Conservation (phyloP, 2,113 vertebrate species). For the Perccottus glenii region DNA sequence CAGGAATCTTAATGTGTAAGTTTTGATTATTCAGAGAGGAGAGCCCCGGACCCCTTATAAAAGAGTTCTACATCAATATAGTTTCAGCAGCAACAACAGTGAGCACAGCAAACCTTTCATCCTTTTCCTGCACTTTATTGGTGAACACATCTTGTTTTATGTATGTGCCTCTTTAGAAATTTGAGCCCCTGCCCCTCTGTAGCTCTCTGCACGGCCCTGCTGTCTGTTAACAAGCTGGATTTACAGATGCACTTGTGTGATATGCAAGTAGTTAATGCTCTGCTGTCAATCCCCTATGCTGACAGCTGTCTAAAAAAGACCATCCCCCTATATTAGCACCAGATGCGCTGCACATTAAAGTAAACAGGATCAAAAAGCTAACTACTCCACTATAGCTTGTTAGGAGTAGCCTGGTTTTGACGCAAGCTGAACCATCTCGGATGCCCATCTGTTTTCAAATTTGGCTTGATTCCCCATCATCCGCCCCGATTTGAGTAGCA, state of each 20-base stretch:
- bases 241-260: conserved; percentile 63
- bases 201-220: neutral
- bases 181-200: too few relatives aligned
- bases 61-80: too few relatives aligned
- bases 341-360: conserved; percentile 66
- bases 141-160: too few relatives aligned
- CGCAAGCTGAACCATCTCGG: conserved; percentile 32
- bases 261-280: conserved; percentile 65
- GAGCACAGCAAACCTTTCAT: conserved; percentile 11
- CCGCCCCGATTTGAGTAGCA: conserved; percentile 32
- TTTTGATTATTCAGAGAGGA: too few relatives aligned
- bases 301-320: conserved; percentile 74
- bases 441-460: conserved; percentile 63
- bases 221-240: conserved; percentile 70
- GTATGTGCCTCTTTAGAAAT: too few relatives aligned
- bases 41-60: too few relatives aligned
- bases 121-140: conserved; percentile 8
- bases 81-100: too few relatives aligned
- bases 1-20: too few relatives aligned
- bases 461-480: conserved; percentile 43
- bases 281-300: conserved; percentile 59
- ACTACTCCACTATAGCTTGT: conserved; percentile 48
- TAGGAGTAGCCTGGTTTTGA: conserved; percentile 49
- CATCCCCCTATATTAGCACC: conserved; percentile 68
- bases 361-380: conserved; percentile 61